A percentile compares a stretch with the other conserved stretches of the same genome.
These are phyloP conservation scores for Argyrosomus japonicus DNA, from an alignment of 2,113 vertebrate genomes.

Conservation along the genomic window DNA sequence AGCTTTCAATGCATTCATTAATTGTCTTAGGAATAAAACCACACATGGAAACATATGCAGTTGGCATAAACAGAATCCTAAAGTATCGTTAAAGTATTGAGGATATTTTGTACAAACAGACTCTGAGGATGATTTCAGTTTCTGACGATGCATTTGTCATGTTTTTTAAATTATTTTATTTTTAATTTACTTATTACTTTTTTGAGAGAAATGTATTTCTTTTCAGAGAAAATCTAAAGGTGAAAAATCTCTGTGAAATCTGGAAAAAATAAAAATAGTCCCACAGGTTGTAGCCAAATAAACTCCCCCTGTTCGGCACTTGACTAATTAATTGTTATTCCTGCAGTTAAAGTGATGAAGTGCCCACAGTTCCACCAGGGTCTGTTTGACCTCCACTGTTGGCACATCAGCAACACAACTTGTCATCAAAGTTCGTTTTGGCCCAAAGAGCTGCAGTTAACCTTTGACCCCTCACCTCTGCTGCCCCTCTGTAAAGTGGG, in stretches of 20 bases:
- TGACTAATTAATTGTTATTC: conserved; percentile 76
- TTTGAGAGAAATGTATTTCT: neutral
- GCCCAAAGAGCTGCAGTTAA: conserved; percentile 81
- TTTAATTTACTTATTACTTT: neutral
- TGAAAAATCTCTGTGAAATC: neutral
- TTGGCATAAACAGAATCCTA: conserved; percentile 21
- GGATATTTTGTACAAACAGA: neutral
- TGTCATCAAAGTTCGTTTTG: conserved; percentile 81
- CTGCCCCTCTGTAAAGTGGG: conserved; percentile 76
- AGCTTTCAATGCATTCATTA: conserved; percentile 38
- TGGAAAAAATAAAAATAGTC: neutral
- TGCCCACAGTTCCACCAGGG: conserved; percentile 53
- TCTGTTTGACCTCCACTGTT: conserved; percentile 73
- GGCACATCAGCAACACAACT: conserved; percentile 73
- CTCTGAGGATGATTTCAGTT: neutral
- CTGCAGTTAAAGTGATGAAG: conserved; percentile 77
- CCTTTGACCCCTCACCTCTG: conserved; percentile 80
- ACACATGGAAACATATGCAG: conserved; percentile 10
- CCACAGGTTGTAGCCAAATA: conserved; percentile 30
- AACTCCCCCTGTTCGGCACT: conserved; percentile 5
- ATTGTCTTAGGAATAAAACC: conserved; percentile 20
- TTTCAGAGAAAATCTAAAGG: neutral
- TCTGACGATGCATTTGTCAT: neutral
- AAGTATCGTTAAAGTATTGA: neutral
- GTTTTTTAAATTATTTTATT: neutral